A percentile compares a stretch with the other conserved stretches of the same genome.
These are phyloP conservation scores for Paracanthobrama guichenoti DNA, from an alignment of 2,113 vertebrate genomes.

Conservation along the genomic window DNA sequence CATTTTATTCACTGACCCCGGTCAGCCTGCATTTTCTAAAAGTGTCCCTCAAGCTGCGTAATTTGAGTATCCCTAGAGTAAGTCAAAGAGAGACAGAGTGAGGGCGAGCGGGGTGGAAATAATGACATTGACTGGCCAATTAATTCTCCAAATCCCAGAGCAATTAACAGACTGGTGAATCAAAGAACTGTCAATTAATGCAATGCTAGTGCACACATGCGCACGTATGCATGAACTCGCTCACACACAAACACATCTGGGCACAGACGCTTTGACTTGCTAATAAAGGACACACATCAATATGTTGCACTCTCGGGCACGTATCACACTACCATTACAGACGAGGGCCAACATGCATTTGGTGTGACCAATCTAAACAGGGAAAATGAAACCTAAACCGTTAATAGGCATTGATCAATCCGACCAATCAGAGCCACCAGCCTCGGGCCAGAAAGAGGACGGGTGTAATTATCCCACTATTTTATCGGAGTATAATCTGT, in stretches of 20 bases:
- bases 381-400: slow-evolving; percentile 26
- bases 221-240: background rate
- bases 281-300: slow-evolving; percentile 8
- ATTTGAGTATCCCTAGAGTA: background rate
- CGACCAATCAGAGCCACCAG: background rate
- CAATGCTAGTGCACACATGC: background rate
- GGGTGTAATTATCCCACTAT: slow-evolving; percentile 31
- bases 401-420: slow-evolving; percentile 28
- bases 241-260: background rate
- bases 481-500: background rate
- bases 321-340: too few species aligned
- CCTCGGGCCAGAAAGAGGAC: background rate
- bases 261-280: background rate
- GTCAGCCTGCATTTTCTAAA: slow-evolving; percentile 19
- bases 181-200: slow-evolving; percentile 42
- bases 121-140: slow-evolving; percentile 45
- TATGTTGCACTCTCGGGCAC: background rate
- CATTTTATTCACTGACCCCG: background rate
- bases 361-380: background rate
- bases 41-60: background rate
- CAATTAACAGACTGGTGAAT: slow-evolving; percentile 46
- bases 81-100: background rate
- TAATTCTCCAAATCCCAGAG: slow-evolving; percentile 47
- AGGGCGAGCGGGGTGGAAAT: slow-evolving; percentile 22
- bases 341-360: background rate